Percentiles rank a stretch among this genome's conserved stretches.
phyloP scores from a whole-genome alignment of 2,113 vertebrate genomes.

The Paracanthobrama guichenoti region DNA sequence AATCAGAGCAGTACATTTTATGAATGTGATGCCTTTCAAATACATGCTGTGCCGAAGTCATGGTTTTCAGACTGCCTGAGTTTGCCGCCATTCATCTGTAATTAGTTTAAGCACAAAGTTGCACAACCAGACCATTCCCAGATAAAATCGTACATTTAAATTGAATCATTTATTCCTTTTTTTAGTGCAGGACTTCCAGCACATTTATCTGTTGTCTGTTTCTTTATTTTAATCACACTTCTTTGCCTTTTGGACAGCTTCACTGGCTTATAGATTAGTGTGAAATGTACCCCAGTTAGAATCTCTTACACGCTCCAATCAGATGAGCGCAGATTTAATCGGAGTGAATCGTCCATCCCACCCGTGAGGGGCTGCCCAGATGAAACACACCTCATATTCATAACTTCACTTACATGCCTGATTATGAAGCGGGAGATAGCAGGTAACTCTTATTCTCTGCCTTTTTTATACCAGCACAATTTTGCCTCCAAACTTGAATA shows the following conservation, averaged over 20 bases:
- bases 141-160: constrained; percentile 74
- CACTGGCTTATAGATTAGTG: constrained; percentile 72
- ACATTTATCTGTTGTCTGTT: constrained; percentile 72
- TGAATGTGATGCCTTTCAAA: constrained; percentile 3
- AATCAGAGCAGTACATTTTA: not conserved
- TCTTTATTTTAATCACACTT: constrained; percentile 65
- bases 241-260: constrained; percentile 68
- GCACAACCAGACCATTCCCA: constrained; percentile 61
- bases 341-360: constrained; percentile 59
- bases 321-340: constrained; percentile 77
- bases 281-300: constrained; percentile 76
- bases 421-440: constrained; percentile 67
- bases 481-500: constrained; percentile 59
- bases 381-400: constrained; percentile 75
- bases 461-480: constrained; percentile 38
- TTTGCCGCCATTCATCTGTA: constrained; percentile 65
- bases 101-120: constrained; percentile 66
- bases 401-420: constrained; percentile 74
- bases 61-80: constrained; percentile 55
- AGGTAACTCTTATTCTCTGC: constrained; percentile 61
- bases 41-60: constrained; percentile 45
- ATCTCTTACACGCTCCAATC: constrained; percentile 71
- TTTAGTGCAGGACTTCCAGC: constrained; percentile 60
- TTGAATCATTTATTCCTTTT: constrained; percentile 72
- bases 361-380: constrained; percentile 68